Evolutionary conservation across 2,113 vertebrate species (phyloP).

Genomic region (Tautogolabrus adspersus): DNA sequence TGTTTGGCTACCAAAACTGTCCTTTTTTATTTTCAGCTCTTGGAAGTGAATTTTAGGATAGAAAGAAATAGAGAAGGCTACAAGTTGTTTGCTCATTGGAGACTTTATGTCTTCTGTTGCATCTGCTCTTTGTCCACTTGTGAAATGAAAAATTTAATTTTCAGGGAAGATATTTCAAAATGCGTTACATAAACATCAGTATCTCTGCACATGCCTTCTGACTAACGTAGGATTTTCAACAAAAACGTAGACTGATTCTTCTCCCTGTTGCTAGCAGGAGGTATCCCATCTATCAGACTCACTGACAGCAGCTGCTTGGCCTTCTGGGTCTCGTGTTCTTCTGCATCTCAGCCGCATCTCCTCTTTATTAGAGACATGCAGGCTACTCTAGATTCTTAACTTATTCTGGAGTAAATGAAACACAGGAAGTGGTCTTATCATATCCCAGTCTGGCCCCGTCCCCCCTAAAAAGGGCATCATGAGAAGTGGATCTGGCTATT

Average conservation of each 20-base stretch:
- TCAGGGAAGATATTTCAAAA: not conserved
- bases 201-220: not conserved
- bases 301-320: conserved; percentile 46
- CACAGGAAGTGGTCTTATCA: conserved; percentile 58
- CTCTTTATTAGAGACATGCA: conserved; percentile 9
- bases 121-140: not conserved
- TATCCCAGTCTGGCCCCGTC: conserved; percentile 19
- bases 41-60: conserved; percentile 12
- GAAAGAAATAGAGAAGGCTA: conserved; percentile 1
- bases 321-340: conserved; percentile 9
- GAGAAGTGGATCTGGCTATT: conserved; percentile 68
- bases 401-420: conserved; percentile 39
- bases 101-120: not conserved
- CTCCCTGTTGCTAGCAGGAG: conserved; percentile 35
- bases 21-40: not conserved
- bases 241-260: conserved; percentile 17
- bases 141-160: conserved; percentile 10
- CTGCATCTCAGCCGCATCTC: conserved; percentile 31
- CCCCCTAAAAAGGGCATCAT: conserved; percentile 67
- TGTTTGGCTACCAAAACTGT: conserved; percentile 39
- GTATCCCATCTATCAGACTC: conserved; percentile 51
- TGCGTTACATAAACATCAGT: not conserved
- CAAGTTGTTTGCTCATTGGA: not conserved
- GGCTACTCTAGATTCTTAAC: conserved; percentile 32
- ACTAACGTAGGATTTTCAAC: not conserved